Base-by-base conservation (phyloP, 2,113 vertebrate genomes). In the Gorsachius goisagi region DNA sequence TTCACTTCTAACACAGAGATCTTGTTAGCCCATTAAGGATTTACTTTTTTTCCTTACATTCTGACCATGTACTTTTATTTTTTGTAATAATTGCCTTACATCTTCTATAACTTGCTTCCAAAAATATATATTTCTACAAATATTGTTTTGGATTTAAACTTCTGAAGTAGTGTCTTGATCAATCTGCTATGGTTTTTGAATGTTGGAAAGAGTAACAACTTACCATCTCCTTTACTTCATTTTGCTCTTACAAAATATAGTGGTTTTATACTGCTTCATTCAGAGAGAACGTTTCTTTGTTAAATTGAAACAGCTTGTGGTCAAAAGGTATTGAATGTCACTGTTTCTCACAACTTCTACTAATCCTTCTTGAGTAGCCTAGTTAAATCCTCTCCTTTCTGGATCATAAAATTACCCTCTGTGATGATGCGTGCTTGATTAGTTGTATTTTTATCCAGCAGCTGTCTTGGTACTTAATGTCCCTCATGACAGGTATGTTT, bases 381-480 rank as follows among this genome's bases (percentile, higher is more conserved):
- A 59, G 44, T 68, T 82, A 87, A 89, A 62, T 68, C n/a, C 27
- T 91, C 62, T 85, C 53, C 53, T 93, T 91, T 96, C 49, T 89
- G 74, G 45, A 92, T 93, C 72, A 81, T 74, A 94, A 84, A 80
- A 69, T 74, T 83, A 18, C 64, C 50, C 44, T 86, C 26, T 78
- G 11, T 86, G 56, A 68, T 64, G 60, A 62, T 41, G 21, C 52
- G 68, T 68, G 30, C 45, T 92, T 90, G 80, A 85, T 75, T 67
- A 72, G 44, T 49, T 89, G 33, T 84, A 47, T 8, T 86, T 90
- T 95, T 84, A 60, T 59, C 64, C 24, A 84, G 23, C 52, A 86
- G 26, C 68, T 93, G 44, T 35, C 59, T 90, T 86, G 21, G n/a
- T 75, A 41, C 26, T 41, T 93, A 88, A 74, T 55, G 59, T 50